These are phyloP conservation scores for Danio choprae DNA, from an alignment of 2,797 vertebrate genomes.

Conservation along the genomic window DNA sequence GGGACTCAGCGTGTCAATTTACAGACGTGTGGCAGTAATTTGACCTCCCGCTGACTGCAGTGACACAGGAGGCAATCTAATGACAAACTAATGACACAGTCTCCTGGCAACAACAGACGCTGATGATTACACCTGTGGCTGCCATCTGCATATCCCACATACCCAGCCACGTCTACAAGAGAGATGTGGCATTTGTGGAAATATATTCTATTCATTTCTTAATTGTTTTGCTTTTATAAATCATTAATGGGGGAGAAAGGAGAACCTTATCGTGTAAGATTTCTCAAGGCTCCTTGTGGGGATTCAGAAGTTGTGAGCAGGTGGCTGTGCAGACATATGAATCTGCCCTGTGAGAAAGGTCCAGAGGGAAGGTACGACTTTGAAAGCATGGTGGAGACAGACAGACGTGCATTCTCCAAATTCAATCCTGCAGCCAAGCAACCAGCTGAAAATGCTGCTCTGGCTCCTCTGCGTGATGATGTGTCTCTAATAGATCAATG, in stretches of 20 bases:
- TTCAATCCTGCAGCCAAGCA: slow-evolving; percentile 55
- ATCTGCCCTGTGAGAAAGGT: slow-evolving; percentile 59
- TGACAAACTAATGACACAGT: slow-evolving; percentile 61
- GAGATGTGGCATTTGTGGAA: not conserved
- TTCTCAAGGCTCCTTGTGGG: slow-evolving; percentile 34
- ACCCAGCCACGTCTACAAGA: not conserved
- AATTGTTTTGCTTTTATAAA: slow-evolving; percentile 2
- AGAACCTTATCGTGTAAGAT: not conserved
- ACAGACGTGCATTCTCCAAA: slow-evolving; percentile 62
- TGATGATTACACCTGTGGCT: slow-evolving; percentile 19
- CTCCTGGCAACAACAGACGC: slow-evolving; percentile 67
- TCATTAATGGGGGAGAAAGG: slow-evolving; percentile 5
- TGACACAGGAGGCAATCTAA: slow-evolving; percentile 50
- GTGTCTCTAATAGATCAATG: slow-evolving; percentile 69
- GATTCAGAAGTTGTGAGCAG: slow-evolving; percentile 17
- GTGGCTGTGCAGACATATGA: slow-evolving; percentile 47
- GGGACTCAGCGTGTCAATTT: slow-evolving; percentile 1
- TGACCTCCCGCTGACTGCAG: slow-evolving; percentile 52
- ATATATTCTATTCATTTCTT: not conserved
- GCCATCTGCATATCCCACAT: slow-evolving; percentile 18
- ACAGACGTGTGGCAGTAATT: slow-evolving; percentile 59
- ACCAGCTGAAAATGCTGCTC: slow-evolving; percentile 28
- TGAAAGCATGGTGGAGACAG: slow-evolving; percentile 67
- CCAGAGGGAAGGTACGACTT: slow-evolving; percentile 63
- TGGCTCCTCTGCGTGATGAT: slow-evolving; percentile 70